Evolutionary conservation across 2,797 vertebrate species (phyloP).

Genomic region (Acanthurus tractus): DNA sequence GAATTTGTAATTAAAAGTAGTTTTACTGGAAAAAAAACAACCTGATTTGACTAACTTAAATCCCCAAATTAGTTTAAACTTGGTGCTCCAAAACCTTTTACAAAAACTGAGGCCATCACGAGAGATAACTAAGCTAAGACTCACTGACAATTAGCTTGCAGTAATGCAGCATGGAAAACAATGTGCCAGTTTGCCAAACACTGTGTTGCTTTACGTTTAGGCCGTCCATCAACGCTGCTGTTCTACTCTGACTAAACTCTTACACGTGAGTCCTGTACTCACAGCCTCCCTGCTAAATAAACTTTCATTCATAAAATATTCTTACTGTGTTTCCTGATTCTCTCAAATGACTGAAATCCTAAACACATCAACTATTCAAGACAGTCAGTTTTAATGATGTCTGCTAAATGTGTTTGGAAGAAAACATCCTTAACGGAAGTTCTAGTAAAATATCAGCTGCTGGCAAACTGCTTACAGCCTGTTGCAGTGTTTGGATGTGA

Average conservation of each 20-base stretch:
- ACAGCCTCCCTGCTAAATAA: neutral
- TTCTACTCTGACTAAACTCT: too few relatives aligned
- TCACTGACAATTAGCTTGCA: constrained; percentile 23
- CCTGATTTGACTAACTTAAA: too few relatives aligned
- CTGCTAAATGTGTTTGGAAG: constrained; percentile 61
- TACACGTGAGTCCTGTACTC: neutral
- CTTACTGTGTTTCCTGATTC: neutral
- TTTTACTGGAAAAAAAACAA: too few relatives aligned
- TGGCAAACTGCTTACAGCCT: constrained; percentile 14
- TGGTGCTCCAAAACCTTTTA: too few relatives aligned
- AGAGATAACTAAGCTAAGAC: constrained; percentile 54
- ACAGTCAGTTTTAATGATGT: constrained; percentile 33
- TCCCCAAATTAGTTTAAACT: too few relatives aligned
- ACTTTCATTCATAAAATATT: constrained; percentile 17
- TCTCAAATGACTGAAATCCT: constrained; percentile 3
- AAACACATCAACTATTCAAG: neutral
- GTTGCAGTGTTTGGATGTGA: constrained; percentile 64
- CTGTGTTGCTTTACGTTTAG: neutral
- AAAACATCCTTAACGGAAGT: constrained; percentile 72
- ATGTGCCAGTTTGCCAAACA: constrained; percentile 44
- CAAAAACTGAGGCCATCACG: constrained; percentile 18
- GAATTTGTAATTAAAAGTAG: neutral
- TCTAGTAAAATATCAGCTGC: constrained; percentile 41
- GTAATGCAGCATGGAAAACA: constrained; percentile 36
- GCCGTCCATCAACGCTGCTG: neutral